Evolutionary conservation across 2,113 vertebrate genomes (phyloP), one percentile per base, ranked within the genome.

Genomic region (Rostratula benghalensis): DNA sequence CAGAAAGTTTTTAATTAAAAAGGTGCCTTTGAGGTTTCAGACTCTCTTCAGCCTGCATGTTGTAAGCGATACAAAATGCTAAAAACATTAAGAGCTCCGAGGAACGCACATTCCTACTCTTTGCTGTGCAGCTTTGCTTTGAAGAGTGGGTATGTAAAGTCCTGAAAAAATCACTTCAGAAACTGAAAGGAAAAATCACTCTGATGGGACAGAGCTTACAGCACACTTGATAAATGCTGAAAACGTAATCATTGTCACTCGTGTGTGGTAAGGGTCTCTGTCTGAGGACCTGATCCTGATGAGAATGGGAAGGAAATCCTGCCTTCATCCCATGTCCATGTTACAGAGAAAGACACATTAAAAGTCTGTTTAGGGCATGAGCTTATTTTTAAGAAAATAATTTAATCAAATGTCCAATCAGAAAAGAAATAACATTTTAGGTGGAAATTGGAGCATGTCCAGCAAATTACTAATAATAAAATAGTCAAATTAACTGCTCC

Each of bases 181-280:
- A 75, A 33, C 63, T 53, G 53, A 65, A 73, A 87, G n/a, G 41
- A 23, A 77, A 87, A 74, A 60, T 43, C 4, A n/a, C 41, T 43
- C 35, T 48, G 50, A 48, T 65, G 13, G 35, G 35, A 43, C 56
- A 54, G n/a, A 4, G 1, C 13, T 78, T n/a, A 45, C 14, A 54
- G 81, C n/a, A 37, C 31, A 13, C 41, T 50, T 54, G 43, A 45
- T 45, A 28, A 68, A 13, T 1, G 3, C 20, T 82, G 70, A 64
- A 91, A 91, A 56, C 1, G 1, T 11, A 20, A 45, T 8, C 4
- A 13, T 35, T 90, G 74, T 69, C 43, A 20, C 24, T 19, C 1
- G 2, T 37, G 19, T 0, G 1, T 2, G 4, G 4, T 20, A 59
- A 43, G 6, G 27, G 9, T 59, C 43, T 85, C 48, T 73, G 0